Percentiles rank a stretch among this genome's conserved stretches.
These are phyloP conservation scores for Lepetodrilus schrolli DNA, from an alignment of 2,888 invertebrate species.

Conservation along the genomic window DNA sequence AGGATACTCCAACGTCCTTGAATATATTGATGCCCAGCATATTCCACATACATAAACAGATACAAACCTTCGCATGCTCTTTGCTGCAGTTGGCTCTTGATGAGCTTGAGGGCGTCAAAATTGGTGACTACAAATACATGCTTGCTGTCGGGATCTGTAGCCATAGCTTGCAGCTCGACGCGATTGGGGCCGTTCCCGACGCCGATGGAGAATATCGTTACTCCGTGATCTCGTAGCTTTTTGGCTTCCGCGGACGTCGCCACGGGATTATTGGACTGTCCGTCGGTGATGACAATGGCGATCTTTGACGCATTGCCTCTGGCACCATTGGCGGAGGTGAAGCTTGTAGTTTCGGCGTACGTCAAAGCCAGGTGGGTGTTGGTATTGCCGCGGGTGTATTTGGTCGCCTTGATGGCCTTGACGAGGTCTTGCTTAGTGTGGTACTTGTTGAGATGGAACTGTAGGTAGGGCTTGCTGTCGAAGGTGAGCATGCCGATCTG, in stretches of 20 bases:
- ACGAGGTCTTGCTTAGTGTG: conserved; percentile 33
- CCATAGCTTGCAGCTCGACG: conserved; percentile 59
- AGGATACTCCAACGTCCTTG: no score
- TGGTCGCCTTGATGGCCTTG: conserved; percentile 49
- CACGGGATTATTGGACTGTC: conserved; percentile 49
- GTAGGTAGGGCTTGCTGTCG: conserved; percentile 33
- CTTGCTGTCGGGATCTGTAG: conserved; percentile 57
- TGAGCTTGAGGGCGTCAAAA: conserved; percentile 57
- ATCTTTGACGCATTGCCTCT: conserved; percentile 35
- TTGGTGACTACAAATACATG: conserved; percentile 64
- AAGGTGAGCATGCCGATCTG: conserved; percentile 44
- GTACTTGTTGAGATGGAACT: conserved; percentile 42
- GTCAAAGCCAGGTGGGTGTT: conserved; percentile 64
- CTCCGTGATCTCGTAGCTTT: conserved; percentile 48
- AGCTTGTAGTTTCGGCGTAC: conserved; percentile 53
- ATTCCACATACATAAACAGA: neutral
- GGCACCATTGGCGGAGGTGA: conserved; percentile 57
- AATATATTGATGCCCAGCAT: neutral
- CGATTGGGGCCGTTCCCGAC: conserved; percentile 54
- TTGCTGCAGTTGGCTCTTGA: conserved; percentile 54
- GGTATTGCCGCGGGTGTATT: conserved; percentile 61
- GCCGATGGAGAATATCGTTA: conserved; percentile 64
- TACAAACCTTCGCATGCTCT: conserved; percentile 59
- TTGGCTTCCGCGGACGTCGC: conserved; percentile 58
- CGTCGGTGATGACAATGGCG: conserved; percentile 48